These are phyloP conservation scores for Pyrocoelia pectoralis DNA, from an alignment of 2,888 invertebrate species.

Conservation along the genomic window DNA sequence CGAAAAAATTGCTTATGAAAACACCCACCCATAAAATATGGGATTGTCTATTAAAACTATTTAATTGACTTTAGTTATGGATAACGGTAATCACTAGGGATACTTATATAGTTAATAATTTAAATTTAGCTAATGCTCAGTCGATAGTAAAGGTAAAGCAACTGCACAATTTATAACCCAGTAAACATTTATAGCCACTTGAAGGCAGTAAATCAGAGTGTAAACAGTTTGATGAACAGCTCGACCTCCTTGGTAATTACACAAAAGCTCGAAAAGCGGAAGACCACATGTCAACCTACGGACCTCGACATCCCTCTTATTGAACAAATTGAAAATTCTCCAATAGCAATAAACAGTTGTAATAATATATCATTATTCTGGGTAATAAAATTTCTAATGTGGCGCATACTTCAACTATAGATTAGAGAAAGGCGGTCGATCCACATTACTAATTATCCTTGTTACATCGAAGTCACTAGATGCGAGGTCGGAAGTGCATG, in stretches of 20 bases:
- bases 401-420: no score
- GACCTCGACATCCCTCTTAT: slow-evolving; percentile 39
- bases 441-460: no score
- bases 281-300: slow-evolving; percentile 39
- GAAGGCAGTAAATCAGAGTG: slow-evolving; percentile 42
- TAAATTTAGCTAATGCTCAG: slow-evolving; percentile 26
- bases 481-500: no score
- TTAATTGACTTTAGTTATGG: no score
- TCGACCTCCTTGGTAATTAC: slow-evolving; percentile 41
- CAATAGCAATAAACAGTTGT: no score
- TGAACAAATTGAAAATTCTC: slow-evolving; percentile 24
- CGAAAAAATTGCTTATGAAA: no score
- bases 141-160: slow-evolving; percentile 20
- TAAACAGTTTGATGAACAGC: slow-evolving; percentile 46
- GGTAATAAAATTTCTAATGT: no score
- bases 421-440: no score
- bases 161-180: slow-evolving; percentile 32
- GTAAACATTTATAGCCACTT: slow-evolving; percentile 36
- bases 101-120: slow-evolving; percentile 14
- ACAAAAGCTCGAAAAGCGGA: slow-evolving; percentile 36
- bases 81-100: background rate
- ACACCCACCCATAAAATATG: no score
- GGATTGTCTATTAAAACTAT: no score
- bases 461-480: no score
- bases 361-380: no score